Evolutionary conservation across 2,797 vertebrate genomes (phyloP).

Genomic region (Pseudochirops corinnae): DNA sequence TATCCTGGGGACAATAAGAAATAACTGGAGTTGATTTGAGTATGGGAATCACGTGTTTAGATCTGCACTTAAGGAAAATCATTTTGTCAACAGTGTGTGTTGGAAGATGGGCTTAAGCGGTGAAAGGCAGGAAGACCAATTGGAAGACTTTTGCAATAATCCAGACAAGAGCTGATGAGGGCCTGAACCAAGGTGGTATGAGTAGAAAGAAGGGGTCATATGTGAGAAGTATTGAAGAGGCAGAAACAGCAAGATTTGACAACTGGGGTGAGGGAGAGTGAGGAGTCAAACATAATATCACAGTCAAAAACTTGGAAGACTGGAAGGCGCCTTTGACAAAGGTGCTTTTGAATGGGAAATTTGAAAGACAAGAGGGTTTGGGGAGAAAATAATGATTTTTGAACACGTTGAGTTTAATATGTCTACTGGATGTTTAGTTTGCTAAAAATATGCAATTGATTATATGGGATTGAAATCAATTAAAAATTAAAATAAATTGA

Average conservation of each 20-base stretch:
- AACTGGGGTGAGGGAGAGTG: neutral
- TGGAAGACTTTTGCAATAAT: neutral
- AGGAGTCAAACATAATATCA: neutral
- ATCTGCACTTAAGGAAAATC: neutral
- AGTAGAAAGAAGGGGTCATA: neutral
- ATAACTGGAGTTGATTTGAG: neutral
- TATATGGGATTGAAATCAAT: neutral
- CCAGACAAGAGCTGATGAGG: neutral
- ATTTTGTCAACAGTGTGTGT: neutral
- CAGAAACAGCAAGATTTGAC: neutral
- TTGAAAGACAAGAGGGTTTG: neutral
- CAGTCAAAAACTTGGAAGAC: neutral
- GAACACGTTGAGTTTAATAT: neutral
- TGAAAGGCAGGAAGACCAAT: neutral
- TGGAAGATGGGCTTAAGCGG: neutral
- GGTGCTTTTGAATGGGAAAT: neutral
- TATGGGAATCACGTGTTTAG: neutral
- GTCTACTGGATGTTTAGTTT: neutral
- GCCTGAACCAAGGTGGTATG: neutral
- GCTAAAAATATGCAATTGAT: neutral
- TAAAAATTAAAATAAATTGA: neutral
- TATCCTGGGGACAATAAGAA: neutral
- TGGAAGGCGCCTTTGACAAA: neutral
- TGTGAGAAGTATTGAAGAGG: neutral
- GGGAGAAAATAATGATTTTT: neutral